A percentile compares a stretch with the other conserved stretches of the same genome.
phyloP scores from a whole-genome alignment of 2,113 vertebrate genomes.

The Microtus richardsoni region DNA sequence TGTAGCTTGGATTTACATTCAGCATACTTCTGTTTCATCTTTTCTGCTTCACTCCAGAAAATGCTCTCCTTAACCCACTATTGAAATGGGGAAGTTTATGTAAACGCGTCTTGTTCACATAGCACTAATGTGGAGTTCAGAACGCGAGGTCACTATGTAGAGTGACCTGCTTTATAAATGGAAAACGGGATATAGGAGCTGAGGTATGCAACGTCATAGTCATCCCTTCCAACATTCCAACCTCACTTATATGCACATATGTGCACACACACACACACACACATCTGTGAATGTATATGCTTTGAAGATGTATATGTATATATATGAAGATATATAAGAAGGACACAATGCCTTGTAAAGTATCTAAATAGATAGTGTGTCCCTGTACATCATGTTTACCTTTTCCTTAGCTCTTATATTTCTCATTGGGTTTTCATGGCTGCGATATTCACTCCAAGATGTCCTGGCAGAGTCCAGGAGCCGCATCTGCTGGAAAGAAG shows the following conservation, averaged over 20 bases:
- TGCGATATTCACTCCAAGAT: neutral
- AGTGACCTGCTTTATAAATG: neutral
- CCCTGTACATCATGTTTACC: neutral
- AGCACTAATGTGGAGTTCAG: neutral
- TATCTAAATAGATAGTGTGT: neutral
- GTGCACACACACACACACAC: neutral
- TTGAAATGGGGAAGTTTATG: neutral
- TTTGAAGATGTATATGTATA: conserved; percentile 1
- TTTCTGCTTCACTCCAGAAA: neutral
- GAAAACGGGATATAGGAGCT: neutral
- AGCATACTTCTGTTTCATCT: neutral
- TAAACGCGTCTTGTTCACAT: conserved; percentile 1
- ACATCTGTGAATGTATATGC: neutral
- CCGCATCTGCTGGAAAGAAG: neutral
- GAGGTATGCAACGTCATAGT: neutral
- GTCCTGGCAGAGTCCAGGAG: neutral
- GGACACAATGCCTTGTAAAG: neutral
- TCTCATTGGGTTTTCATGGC: neutral
- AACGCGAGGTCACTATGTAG: neutral
- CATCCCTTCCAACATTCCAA: neutral
- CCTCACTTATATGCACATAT: neutral
- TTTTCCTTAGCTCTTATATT: neutral
- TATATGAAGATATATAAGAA: neutral
- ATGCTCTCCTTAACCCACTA: neutral
- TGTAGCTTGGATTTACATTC: neutral